Evolutionary conservation across 1,140 invertebrate genomes (phyloP).

Genomic region (Rhagoletis zephyria): DNA sequence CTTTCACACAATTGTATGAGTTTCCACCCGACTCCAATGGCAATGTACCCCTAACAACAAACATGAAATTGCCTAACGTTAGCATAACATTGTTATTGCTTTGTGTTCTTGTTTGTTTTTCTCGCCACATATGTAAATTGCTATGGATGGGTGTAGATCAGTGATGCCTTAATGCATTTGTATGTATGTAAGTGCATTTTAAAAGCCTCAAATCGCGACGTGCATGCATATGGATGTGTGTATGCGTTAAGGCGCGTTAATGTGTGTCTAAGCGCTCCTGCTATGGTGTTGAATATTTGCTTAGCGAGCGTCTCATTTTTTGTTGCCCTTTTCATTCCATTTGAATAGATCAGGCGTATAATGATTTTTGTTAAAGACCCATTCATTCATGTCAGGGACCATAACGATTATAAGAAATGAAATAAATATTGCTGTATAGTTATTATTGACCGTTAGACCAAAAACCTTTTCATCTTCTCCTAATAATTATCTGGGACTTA

Average conservation of each 20-base stretch:
- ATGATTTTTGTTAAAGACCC: neutral
- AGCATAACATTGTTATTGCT: neutral
- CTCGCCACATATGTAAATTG: neutral
- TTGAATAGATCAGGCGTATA: neutral
- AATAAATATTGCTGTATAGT: too few relatives aligned
- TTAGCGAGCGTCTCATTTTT: constrained; percentile 6
- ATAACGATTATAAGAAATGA: too few relatives aligned
- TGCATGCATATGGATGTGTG: neutral
- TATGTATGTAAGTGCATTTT: constrained; percentile 36
- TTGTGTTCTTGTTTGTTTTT: neutral
- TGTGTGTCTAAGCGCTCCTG: neutral
- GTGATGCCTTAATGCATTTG: neutral
- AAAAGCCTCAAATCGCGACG: constrained; percentile 21
- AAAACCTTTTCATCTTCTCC: too few relatives aligned
- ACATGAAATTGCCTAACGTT: constrained; percentile 28
- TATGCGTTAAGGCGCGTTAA: neutral
- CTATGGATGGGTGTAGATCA: too few relatives aligned
- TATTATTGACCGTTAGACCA: too few relatives aligned
- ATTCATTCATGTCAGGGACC: too few relatives aligned
- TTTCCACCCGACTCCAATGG: neutral
- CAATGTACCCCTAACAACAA: neutral
- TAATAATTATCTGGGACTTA: too few relatives aligned
- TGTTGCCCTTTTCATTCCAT: neutral
- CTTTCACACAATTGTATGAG: neutral
- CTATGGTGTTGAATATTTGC: neutral